Conservation (phyloP, 2,888 invertebrate genomes). For the Luperina testacea region DNA sequence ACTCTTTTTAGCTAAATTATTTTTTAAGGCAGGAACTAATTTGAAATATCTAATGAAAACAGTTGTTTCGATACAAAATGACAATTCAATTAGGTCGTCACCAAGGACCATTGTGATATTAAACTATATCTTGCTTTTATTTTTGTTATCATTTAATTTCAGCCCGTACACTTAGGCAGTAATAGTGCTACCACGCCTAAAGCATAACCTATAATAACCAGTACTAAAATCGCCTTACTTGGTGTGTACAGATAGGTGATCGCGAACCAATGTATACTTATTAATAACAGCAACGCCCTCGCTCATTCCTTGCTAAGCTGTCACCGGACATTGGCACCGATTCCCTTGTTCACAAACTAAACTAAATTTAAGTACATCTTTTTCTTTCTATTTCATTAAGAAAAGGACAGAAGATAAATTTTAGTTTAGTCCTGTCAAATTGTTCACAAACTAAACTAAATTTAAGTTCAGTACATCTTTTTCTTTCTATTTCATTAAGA, state of each 20-base stretch:
- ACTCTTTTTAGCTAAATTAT: not conserved
- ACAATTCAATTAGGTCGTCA: not conserved
- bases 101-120: not conserved
- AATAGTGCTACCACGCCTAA: not conserved
- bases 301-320: conserved; percentile 42
- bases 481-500: no score
- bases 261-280: conserved; percentile 10
- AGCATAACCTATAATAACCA: not conserved
- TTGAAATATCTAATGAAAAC: not conserved
- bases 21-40: not conserved
- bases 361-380: no score
- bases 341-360: no score
- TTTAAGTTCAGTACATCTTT: no score
- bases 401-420: no score
- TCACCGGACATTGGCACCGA: conserved; percentile 29
- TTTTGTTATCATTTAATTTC: not conserved
- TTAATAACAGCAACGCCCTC: conserved; percentile 28
- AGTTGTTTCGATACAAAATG: not conserved
- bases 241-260: conserved; percentile 17
- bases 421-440: no score
- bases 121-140: not conserved
- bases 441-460: no score
- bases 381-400: no score
- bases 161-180: not conserved
- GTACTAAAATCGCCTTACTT: conserved; percentile 10